Evolutionary conservation across 35 echinoderm and acorn worm genomes (phyloP).

Genomic region (Lytechinus variegatus): DNA sequence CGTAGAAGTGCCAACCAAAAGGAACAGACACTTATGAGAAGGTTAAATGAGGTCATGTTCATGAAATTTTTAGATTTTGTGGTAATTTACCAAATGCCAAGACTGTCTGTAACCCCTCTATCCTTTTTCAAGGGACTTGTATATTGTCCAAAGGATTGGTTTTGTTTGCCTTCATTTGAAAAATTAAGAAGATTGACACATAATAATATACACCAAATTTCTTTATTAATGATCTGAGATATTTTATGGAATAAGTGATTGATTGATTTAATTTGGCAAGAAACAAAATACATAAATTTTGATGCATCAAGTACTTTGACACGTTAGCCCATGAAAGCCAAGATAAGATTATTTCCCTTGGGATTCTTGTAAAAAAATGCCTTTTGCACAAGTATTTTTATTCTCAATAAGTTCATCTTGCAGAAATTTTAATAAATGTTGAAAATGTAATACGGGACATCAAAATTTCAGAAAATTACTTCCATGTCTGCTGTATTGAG

Average conservation of each 20-base stretch:
- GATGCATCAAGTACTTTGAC: no score
- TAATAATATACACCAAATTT: no score
- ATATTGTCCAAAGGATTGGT: no score
- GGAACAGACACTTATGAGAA: not conserved
- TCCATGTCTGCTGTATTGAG: not conserved
- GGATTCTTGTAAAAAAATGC: no score
- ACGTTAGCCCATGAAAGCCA: no score
- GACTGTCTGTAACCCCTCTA: not conserved
- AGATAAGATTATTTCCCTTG: no score
- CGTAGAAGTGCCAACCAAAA: not conserved
- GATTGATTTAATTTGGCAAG: no score
- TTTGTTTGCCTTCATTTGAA: not conserved
- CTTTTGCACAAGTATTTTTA: no score
- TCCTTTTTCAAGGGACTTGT: not conserved
- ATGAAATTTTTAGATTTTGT: not conserved
- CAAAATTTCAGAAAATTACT: not conserved
- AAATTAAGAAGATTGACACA: no score
- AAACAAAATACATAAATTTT: no score
- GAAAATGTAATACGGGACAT: not conserved
- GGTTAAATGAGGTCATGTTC: constrained; percentile 9
- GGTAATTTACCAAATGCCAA: not conserved
- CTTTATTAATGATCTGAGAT: no score
- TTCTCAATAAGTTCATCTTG: not conserved
- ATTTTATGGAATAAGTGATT: no score
- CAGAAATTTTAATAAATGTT: not conserved